Base-by-base conservation (phyloP, 2,888 invertebrate species). In the Polydrusus tereticollis region DNA sequence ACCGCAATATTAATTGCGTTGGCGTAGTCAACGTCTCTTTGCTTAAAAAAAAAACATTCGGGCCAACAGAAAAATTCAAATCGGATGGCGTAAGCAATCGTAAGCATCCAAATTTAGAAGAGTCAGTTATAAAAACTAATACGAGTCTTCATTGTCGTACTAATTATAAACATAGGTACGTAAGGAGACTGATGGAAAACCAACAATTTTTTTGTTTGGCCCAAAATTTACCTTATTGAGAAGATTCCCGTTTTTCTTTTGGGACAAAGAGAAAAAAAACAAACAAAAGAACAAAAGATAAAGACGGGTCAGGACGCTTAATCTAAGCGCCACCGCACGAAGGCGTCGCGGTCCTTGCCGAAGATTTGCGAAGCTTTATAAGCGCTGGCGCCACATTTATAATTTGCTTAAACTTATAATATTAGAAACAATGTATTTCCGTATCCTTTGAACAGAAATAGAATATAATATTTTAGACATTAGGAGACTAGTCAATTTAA, bases 271-370 rank as follows among this genome's bases (percentile, higher is more conserved):
- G 26, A 50, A 50, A 50, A 21, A 21, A 47, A 47, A 47, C 20
- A 50, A 26, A 50, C 20, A 26, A 50, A 50, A 26, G 23, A 10
- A 50, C 50, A 50, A 50, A 50, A 26, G 26, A 50, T 26, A 26
- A 50, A 50, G 50, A 50, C 4, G 58, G 20, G 58, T 41, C 58
- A 23, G 14, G 58, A 58, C 58, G 58, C 58, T 21, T 26, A 50
- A 50, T 50, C 33, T 58, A 58, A 38, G 58, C 58, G 58, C 58
- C 58, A 58, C 58, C 58, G 41, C 21, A 58, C 38, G 58, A 58
- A 58, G 58, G 23, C 58, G 14, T 7, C 38, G 14, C 59, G 59
- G 43, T 23, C 14, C 21, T 41, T 36, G 18, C 16, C 59, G 59
- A 59, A 41, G 12, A 41, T 41, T 2, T 41, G 10, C 41, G 38